Percentiles rank a stretch among this genome's conserved stretches.
phyloP scores from a whole-genome alignment of 2,888 invertebrate species.

The Drosophila monieri region DNA sequence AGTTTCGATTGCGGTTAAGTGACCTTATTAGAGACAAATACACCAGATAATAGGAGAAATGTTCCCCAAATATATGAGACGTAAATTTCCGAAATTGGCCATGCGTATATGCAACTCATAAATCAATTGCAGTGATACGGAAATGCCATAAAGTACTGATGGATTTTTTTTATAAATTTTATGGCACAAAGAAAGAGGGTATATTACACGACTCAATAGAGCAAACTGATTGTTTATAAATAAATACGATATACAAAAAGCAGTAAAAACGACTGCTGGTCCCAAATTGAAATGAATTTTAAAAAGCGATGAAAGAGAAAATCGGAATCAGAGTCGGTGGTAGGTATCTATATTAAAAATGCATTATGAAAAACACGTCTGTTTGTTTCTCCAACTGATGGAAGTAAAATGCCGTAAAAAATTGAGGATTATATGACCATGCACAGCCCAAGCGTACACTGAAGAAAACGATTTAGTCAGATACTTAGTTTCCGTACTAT shows the following conservation, averaged over 20 bases:
- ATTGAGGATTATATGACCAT: conserved; percentile 52
- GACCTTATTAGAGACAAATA: not conserved
- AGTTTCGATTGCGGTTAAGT: not conserved
- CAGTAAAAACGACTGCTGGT: conserved; percentile 17
- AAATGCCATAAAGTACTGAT: conserved; percentile 16
- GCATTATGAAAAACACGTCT: conserved; percentile 70
- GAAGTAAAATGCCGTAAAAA: conserved; percentile 54
- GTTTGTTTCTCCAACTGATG: conserved; percentile 55
- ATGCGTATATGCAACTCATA: conserved; percentile 12
- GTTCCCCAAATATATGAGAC: not conserved
- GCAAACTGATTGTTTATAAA: conserved; percentile 67
- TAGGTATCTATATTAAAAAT: conserved; percentile 66
- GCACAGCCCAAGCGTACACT: conserved; percentile 2
- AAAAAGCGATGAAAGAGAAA: conserved; percentile 42
- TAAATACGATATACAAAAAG: conserved; percentile 50
- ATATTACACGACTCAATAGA: conserved; percentile 53
- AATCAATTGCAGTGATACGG: conserved; percentile 32
- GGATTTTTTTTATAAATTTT: conserved; percentile 11
- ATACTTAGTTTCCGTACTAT: not conserved
- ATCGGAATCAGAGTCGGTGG: conserved; percentile 21
- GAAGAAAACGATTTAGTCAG: not conserved
- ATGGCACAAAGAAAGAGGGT: not conserved
- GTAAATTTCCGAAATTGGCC: not conserved
- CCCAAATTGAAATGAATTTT: conserved; percentile 48
- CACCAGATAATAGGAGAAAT: not conserved